A percentile compares a stretch with the other conserved stretches of the same genome.
Conservation (phyloP, 2,797 vertebrate species). For the Mallotus villosus region DNA sequence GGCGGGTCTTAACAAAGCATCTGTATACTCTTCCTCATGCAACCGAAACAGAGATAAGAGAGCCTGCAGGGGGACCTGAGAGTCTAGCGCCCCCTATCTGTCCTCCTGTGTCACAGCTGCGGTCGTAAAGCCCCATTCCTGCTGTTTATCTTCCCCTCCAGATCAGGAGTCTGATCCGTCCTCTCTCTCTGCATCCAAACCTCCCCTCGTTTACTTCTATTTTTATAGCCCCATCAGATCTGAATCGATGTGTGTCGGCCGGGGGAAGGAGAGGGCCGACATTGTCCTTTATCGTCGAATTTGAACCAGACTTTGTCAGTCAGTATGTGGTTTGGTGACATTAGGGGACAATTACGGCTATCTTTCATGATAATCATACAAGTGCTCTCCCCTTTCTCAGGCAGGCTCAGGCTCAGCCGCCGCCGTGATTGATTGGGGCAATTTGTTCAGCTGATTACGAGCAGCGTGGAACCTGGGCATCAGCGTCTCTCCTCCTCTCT, state of each 20-base stretch:
- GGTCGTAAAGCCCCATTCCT: conserved; percentile 65
- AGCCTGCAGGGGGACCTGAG: no score
- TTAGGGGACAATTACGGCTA: conserved; percentile 79
- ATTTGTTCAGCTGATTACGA: conserved; percentile 82
- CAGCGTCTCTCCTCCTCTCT: conserved; percentile 32
- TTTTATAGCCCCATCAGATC: conserved; percentile 64
- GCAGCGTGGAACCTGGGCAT: conserved; percentile 60
- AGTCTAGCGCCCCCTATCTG: background rate
- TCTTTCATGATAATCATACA: conserved; percentile 82
- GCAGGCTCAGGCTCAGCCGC: conserved; percentile 59
- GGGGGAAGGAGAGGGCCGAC: conserved; percentile 23
- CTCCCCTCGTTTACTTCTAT: conserved; percentile 52
- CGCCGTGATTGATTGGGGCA: conserved; percentile 81
- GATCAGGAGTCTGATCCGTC: conserved; percentile 61
- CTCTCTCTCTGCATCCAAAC: conserved; percentile 30
- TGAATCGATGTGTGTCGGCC: conserved; percentile 55
- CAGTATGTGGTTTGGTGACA: conserved; percentile 57
- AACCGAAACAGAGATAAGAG: conserved; percentile 25
- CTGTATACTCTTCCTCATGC: conserved; percentile 58
- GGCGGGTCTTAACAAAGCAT: conserved; percentile 28
- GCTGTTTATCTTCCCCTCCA: conserved; percentile 63
- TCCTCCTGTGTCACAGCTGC: conserved; percentile 48
- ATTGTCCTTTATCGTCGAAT: conserved; percentile 67
- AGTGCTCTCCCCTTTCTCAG: conserved; percentile 66
- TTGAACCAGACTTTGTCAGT: conserved; percentile 74